These are phyloP conservation scores for Sporophila hypoxantha DNA, from an alignment of 2,113 vertebrate species.

Conservation along the genomic window DNA sequence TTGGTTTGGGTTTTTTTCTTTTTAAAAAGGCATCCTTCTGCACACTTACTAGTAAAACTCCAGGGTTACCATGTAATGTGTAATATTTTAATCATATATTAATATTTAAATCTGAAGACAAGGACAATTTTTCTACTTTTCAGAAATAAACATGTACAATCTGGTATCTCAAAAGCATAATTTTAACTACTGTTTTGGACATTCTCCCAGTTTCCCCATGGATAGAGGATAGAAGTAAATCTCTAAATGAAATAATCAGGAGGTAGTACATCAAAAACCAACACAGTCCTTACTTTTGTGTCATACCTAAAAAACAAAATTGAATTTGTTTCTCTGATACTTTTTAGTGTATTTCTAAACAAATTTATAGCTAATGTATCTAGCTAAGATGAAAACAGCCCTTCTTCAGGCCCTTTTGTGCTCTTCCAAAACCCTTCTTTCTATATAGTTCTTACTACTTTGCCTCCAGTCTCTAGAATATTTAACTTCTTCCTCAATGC, in stretches of 20 bases:
- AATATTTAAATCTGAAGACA: not conserved
- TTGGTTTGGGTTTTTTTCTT: not conserved
- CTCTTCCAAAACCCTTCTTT: not conserved
- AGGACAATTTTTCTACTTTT: not conserved
- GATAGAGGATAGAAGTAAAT: not conserved
- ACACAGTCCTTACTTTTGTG: not conserved
- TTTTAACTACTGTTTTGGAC: not conserved
- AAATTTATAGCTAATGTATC: not conserved
- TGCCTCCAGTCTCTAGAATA: not conserved
- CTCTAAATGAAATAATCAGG: not conserved
- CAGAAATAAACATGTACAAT: not conserved
- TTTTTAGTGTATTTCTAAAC: not conserved
- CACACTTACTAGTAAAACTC: not conserved
- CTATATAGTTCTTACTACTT: not conserved
- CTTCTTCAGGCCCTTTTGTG: not conserved
- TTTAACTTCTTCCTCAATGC: not conserved
- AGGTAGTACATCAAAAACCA: not conserved
- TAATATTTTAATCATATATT: not conserved
- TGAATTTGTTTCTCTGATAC: not conserved
- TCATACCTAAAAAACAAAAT: not conserved
- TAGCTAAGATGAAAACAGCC: not conserved
- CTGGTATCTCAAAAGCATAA: not conserved
- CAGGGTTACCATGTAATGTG: not conserved
- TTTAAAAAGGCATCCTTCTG: not conserved
- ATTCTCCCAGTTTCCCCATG: not conserved